Conservation (phyloP, 2,113 vertebrate species). For the Chinchilla lanigera region DNA sequence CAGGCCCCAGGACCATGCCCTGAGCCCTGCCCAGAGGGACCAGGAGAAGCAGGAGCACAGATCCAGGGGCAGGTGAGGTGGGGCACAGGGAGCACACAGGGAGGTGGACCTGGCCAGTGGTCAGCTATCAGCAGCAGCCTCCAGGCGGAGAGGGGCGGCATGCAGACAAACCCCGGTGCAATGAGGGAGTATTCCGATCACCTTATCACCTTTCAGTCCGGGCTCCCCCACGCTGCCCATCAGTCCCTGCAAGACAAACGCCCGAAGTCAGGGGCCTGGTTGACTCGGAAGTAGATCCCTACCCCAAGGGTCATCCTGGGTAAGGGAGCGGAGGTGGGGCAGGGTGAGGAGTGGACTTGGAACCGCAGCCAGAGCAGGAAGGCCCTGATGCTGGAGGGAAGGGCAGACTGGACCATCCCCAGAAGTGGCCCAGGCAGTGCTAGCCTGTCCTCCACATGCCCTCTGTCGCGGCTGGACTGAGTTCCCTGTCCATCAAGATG, state of each 20-base stretch:
- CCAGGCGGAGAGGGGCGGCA: conserved; percentile 69
- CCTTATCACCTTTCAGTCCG: conserved; percentile 99
- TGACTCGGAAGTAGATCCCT: background rate
- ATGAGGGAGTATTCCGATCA: conserved; percentile 99
- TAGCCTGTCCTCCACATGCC: rapidly evolving
- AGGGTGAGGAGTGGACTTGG: rapidly evolving
- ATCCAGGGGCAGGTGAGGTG: background rate
- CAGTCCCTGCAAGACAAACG: conserved; percentile 92
- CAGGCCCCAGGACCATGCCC: background rate
- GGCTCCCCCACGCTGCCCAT: conserved; percentile 97
- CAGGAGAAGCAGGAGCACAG: background rate
- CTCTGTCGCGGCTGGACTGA: background rate
- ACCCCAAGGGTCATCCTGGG: background rate
- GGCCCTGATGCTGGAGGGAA: background rate
- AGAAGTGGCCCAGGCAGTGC: rapidly evolving
- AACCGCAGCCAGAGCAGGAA: background rate
- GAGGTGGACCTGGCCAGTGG: background rate
- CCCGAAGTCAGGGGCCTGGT: background rate
- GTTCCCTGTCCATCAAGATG: background rate
- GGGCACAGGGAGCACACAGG: background rate
- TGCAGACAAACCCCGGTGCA: conserved; percentile 93
- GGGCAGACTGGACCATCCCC: rapidly evolving
- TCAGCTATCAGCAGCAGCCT: background rate
- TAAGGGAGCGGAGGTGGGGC: background rate
- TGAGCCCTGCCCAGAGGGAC: background rate